Evolutionary conservation across 2,888 invertebrate species (phyloP).

Genomic region (Lasioglossum oenotherae): DNA sequence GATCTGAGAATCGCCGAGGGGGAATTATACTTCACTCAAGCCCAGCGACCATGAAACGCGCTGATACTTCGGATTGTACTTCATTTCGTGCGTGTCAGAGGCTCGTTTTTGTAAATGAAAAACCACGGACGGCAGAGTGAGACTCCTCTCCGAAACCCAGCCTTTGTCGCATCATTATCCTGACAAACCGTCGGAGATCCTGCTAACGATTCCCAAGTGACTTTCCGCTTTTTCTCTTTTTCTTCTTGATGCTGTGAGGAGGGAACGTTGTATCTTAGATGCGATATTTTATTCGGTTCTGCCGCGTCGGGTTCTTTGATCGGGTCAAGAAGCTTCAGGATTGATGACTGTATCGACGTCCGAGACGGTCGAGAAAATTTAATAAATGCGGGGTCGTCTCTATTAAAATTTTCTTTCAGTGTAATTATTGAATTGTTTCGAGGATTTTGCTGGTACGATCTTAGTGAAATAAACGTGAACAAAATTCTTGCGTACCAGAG

Average conservation of each 20-base stretch:
- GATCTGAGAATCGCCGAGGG: neutral
- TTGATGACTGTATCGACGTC: conserved; percentile 16
- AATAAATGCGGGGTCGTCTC: neutral
- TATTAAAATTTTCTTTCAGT: neutral
- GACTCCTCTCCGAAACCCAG: conserved; percentile 35
- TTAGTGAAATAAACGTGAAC: too few species aligned
- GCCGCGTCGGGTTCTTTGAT: conserved; percentile 12
- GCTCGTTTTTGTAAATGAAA: conserved; percentile 26
- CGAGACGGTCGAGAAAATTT: neutral
- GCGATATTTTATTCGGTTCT: conserved; percentile 36
- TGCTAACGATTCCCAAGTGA: conserved; percentile 68
- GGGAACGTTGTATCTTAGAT: conserved; percentile 31
- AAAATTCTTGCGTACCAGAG: too few species aligned
- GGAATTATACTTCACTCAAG: neutral
- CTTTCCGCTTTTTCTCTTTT: conserved; percentile 57
- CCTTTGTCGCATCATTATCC: conserved; percentile 50
- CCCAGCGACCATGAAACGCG: neutral
- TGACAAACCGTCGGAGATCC: conserved; percentile 33
- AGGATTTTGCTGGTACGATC: neutral
- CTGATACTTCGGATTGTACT: conserved; percentile 22
- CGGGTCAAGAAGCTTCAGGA: neutral
- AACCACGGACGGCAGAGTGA: conserved; percentile 20
- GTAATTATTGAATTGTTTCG: neutral
- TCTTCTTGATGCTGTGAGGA: conserved; percentile 18
- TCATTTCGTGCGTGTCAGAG: conserved; percentile 18